Base-by-base conservation (phyloP, 2,113 vertebrate genomes). In the Eudorcas thomsonii region DNA sequence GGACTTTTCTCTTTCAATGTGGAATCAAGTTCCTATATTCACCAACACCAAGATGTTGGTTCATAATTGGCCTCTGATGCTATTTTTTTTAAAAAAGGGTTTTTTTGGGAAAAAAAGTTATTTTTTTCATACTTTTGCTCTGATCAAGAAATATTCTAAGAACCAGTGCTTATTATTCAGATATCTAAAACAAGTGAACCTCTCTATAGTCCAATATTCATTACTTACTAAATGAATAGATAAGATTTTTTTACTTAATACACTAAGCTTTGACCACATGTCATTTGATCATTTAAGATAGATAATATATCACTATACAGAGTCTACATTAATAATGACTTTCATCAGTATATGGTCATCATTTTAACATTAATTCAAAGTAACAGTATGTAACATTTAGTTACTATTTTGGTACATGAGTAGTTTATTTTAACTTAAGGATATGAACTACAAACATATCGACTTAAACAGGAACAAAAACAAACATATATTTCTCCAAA, bases 161-260 rank as follows among this genome's bases (percentile, higher is more conserved):
- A 98, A 83, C 11, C 6, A 98, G 23, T 90, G 26, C 23, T 74
- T 90, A 96, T 95, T 57, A 95, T 33, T 50, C 59, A 98, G 86
- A 50, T 48, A 93, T 84, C 28, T 98, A 60, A 50, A 98, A 96
- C 48, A 96, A 93, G 50, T 7, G 88, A 98, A 95, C 62, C 87
- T 97, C 98, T 97, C 60, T 62, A 97, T 21, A 97, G 91, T 84
- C 96, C 90, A 98, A 95, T 62, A 97, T 43, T 43, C 43, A 43
- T 98, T 95, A 96, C 91, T 97, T 80, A 94, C 88, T 87, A 97
- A 98, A 39, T 97, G 77, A 96, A 96, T 10, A 98, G 93, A 97
- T 60, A 96, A 81, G 52, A 90, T 93, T 52, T 64, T 71, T 88
- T 21, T 48, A 55, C 95, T 97, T 97, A 98, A 98, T 48, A 93